Evolutionary conservation across 2,797 vertebrate genomes (phyloP), one percentile per base, ranked within the genome.

Genomic region (Enteromius thamalakanensis): DNA sequence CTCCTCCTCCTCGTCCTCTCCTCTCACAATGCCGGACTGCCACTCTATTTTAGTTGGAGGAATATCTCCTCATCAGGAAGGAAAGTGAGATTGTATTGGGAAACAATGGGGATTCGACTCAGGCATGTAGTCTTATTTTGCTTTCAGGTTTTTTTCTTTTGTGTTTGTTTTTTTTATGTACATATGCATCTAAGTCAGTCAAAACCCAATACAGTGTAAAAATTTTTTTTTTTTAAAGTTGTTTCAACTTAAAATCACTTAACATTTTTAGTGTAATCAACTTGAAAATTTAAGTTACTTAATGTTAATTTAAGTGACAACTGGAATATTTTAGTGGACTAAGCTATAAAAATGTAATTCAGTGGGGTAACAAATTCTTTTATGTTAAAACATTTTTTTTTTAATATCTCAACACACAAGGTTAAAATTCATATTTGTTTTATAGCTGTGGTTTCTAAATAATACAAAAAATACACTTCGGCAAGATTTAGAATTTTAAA

Each of bases 81-180:
- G 96, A 96, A 97, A 96, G 95, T 94, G 89, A 95, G 93, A 96
- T 96, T 96, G 94, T 95, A 94, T 94, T 94, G 90, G 90, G 94
- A 95, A 95, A 96, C 95, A 96, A 96, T 96, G 93, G 94, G 89
- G 90, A 93, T 83, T 89, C 64, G 75, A 81, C 85, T 82, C 68
- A 40, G 67, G 37, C 74, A 79, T 32, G 65, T 34, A 69, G 71
- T 77, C 79, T 62, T 74, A 45, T 81, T 60, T 72, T 6, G 37
- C 37, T 40, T 40, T 40, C 7, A 7, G 34, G 26, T 26, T 26
- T 26, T 26, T 26, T 26, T 26, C 26, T 26, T 26, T 26, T 26
- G 26, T 5, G 1, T 37, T 37, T 37, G 3, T 84, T 26, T 49
- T 80, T 17, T 19, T 32, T 0, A 32, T 1, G 3, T 55, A 65